Evolutionary conservation across 2,888 invertebrate genomes (phyloP).

Genomic region (Hyppa rectilinea): DNA sequence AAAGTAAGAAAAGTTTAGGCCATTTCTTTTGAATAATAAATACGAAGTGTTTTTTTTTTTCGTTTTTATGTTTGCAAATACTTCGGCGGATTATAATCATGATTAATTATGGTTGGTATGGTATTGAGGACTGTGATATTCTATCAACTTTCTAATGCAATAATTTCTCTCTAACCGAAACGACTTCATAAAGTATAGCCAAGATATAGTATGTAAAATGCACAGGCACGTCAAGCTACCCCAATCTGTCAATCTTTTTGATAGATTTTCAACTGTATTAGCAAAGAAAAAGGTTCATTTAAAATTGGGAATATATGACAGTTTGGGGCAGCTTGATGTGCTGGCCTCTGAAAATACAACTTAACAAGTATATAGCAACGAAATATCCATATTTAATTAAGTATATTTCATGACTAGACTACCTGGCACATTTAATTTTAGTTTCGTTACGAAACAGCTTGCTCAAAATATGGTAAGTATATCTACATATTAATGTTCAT

Average conservation of each 20-base stretch:
- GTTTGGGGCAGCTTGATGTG: too few species aligned
- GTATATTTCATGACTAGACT: neutral
- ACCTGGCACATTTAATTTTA: conserved; percentile 3
- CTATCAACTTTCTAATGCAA: conserved; percentile 17
- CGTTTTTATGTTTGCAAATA: neutral
- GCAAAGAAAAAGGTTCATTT: too few species aligned
- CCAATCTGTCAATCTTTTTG: too few species aligned
- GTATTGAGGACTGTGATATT: neutral
- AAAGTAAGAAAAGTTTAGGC: conserved; percentile 6
- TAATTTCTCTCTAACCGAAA: neutral
- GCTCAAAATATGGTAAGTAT: neutral
- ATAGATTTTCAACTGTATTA: too few species aligned
- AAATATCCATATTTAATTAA: conserved; percentile 2
- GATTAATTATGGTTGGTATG: neutral
- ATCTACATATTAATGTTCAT: conserved; percentile 18
- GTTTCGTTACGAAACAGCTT: conserved; percentile 27
- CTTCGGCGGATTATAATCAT: conserved; percentile 10
- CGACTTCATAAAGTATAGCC: neutral
- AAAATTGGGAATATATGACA: too few species aligned
- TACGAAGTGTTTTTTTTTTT: neutral
- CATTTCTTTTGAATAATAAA: conserved; percentile 7
- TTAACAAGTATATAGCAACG: neutral
- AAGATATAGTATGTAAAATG: neutral
- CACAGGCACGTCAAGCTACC: too few species aligned
- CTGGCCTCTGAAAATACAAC: too few species aligned